phyloP scores from a whole-genome alignment of 2,888 invertebrate species.

The Craniophora ligustri region DNA sequence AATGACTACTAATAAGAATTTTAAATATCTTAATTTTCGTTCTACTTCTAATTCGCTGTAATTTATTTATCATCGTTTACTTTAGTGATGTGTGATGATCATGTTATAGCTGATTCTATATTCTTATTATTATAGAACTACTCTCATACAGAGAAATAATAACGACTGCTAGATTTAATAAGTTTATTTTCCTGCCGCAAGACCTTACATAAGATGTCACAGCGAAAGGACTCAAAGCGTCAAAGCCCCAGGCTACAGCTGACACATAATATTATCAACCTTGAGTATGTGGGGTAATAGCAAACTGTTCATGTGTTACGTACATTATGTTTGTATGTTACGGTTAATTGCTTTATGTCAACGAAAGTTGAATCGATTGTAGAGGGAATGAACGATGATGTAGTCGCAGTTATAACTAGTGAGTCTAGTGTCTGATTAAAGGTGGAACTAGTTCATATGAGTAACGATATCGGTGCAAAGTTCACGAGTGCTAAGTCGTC shows the following conservation, averaged over 20 bases:
- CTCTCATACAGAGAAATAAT: too few relatives aligned
- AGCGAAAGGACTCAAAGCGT: slow-evolving; percentile 38
- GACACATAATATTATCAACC: slow-evolving; percentile 47
- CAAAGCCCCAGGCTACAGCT: slow-evolving; percentile 44
- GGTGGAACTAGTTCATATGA: background rate
- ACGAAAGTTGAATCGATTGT: slow-evolving; percentile 8
- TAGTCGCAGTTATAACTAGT: background rate
- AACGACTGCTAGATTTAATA: background rate
- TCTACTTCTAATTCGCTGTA: background rate
- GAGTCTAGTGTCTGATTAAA: background rate
- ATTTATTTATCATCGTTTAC: background rate
- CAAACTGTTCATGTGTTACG: slow-evolving; percentile 34
- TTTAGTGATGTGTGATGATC: background rate
- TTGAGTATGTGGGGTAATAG: slow-evolving; percentile 58
- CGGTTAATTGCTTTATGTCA: slow-evolving; percentile 16
- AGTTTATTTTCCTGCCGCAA: slow-evolving; percentile 31
- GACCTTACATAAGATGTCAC: slow-evolving; percentile 46
- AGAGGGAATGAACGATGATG: background rate
- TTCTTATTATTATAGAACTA: too few relatives aligned
- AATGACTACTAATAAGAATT: too few relatives aligned
- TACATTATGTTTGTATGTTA: slow-evolving; percentile 12
- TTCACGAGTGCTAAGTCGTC: too few relatives aligned
- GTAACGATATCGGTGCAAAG: too few relatives aligned
- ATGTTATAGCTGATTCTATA: background rate
- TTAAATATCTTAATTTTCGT: slow-evolving; percentile 3